Evolutionary conservation across 2,797 vertebrate species (phyloP), one percentile per base, ranked within the genome.

Genomic region (Chiloscyllium punctatum): DNA sequence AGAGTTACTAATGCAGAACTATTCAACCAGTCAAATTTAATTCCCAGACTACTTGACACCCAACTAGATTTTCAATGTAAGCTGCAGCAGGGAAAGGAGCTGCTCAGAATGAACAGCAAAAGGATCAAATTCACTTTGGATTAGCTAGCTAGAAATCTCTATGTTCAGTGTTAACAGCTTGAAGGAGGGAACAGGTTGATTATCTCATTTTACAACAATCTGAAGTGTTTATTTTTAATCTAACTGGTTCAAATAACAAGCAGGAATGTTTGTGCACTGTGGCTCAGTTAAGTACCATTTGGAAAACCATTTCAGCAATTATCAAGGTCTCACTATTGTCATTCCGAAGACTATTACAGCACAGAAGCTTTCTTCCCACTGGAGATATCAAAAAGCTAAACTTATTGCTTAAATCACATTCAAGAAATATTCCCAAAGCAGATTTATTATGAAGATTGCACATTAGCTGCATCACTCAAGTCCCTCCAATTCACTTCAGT

Each of bases 161-260:
- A 42, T 13, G 9, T 71, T 94, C 23, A 72, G 69, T 9, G 9
- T 51, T 68, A 71, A 94, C 68, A 42, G 69, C 21, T 27, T 42
- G 27, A 71, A 71, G 62, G 53, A 62, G 33, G 51, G 88, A 94
- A 94, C 90, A 69, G 66, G 90, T 68, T 69, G 90, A 69, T 69
- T 66, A 37, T 94, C 57, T 69, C 90, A 94, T 37, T 94, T 69
- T 69, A 94, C 90, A 66, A 23, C 16, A 37, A 69, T 37, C 33
- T 69, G 37, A 13, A 92, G 57, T n/a, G 57, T 62, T 91, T 91
- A 91, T 66, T 91, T 88, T 91, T 66, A 91, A 91, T 91, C 88
- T 91, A 33, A 62, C 91, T 66, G 33, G 30, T 91, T 90, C 66
- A n/a, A 33, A 66, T 91, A 30, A 37, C 57, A 94, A n/a, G 88